phyloP scores from a whole-genome alignment of 1,140 invertebrate species.

The Campodea augens region DNA sequence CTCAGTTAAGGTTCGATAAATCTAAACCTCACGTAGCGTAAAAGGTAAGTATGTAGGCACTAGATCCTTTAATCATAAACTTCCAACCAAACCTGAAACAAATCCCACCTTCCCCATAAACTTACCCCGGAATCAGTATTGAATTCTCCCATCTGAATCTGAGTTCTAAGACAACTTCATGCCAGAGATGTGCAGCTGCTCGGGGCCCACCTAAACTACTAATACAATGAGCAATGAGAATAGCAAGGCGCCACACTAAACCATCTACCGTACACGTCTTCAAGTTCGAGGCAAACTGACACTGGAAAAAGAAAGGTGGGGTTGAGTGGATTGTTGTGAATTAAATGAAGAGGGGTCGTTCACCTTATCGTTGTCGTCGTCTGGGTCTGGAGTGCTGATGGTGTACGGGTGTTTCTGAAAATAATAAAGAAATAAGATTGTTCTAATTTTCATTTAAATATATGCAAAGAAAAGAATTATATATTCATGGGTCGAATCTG shows the following conservation, averaged over 20 bases:
- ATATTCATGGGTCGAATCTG: too few relatives aligned
- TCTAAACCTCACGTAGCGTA: too few relatives aligned
- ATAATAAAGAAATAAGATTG: too few relatives aligned
- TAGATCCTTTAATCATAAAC: too few relatives aligned
- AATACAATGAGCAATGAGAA: slow-evolving; percentile 56
- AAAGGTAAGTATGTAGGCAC: too few relatives aligned
- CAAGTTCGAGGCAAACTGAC: too few relatives aligned
- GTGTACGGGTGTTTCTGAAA: too few relatives aligned
- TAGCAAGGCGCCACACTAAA: slow-evolving; percentile 63
- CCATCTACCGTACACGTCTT: slow-evolving; percentile 59
- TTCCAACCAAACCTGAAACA: too few relatives aligned
- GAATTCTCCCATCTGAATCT: slow-evolving; percentile 72
- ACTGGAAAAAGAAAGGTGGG: slow-evolving; percentile 1
- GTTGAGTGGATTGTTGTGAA: neutral
- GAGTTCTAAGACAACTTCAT: slow-evolving; percentile 76
- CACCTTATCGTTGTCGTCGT: slow-evolving; percentile 13
- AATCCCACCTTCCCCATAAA: too few relatives aligned
- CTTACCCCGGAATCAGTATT: slow-evolving; percentile 65
- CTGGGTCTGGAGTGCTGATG: slow-evolving; percentile 15
- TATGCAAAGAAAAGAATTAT: too few relatives aligned
- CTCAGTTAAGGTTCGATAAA: too few relatives aligned
- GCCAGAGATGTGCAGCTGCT: slow-evolving; percentile 77
- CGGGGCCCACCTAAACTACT: slow-evolving; percentile 54
- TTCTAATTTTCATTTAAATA: too few relatives aligned
- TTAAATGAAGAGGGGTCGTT: slow-evolving; percentile 11